A percentile compares a stretch with the other conserved stretches of the same genome.
These are phyloP conservation scores for Oreortyx pictus DNA, from an alignment of 2,797 vertebrate species.

Conservation along the genomic window DNA sequence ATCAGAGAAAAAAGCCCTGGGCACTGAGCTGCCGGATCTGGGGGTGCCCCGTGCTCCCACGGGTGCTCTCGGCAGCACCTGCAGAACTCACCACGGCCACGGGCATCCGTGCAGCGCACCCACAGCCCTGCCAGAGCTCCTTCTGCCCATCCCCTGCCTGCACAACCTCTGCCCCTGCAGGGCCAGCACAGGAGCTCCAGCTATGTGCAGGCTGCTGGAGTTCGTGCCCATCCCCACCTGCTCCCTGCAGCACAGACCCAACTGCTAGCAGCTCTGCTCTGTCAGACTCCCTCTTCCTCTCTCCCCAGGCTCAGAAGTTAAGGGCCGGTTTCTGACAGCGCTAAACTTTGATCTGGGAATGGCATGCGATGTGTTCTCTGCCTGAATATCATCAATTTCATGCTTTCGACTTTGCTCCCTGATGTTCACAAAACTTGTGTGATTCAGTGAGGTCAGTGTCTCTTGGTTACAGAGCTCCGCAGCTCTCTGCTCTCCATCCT, in stretches of 20 bases:
- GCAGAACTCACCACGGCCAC: not conserved
- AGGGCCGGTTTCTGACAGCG: constrained; percentile 28
- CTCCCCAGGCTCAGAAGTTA: not conserved
- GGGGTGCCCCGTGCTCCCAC: not conserved
- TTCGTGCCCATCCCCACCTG: rapidly evolving
- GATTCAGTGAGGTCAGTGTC: not conserved
- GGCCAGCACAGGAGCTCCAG: not conserved
- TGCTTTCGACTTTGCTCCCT: not conserved
- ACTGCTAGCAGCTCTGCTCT: not conserved
- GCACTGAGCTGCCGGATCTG: not conserved
- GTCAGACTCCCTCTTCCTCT: not conserved
- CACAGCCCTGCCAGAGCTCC: not conserved
- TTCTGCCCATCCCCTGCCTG: not conserved
- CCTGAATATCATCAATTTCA: constrained; percentile 9
- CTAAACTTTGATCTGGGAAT: constrained; percentile 27
- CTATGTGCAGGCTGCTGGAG: not conserved
- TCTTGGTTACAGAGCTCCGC: not conserved
- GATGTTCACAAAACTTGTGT: not conserved
- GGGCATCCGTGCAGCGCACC: no score
- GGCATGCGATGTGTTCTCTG: not conserved
- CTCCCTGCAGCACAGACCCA: not conserved
- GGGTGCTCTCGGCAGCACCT: not conserved
- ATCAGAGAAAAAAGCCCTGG: not conserved
- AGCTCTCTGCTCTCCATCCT: not conserved
- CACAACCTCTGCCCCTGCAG: not conserved